These are phyloP conservation scores for Probaryconus sp. DNA, from an alignment of 1,140 invertebrate genomes.

Conservation along the genomic window DNA sequence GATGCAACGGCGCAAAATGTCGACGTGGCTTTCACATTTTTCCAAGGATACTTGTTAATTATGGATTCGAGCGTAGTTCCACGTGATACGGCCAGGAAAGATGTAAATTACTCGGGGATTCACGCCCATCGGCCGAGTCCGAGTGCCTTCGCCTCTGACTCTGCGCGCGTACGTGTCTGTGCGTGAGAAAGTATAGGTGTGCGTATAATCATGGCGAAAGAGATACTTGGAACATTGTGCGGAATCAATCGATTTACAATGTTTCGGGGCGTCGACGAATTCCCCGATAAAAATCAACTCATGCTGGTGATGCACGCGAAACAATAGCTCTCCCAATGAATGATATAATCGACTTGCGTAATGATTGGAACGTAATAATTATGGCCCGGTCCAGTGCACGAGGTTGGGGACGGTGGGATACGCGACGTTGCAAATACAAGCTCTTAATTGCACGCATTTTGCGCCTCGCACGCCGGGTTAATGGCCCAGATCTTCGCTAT, in stretches of 20 bases:
- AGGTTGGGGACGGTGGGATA: no score
- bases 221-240: conserved; percentile 12
- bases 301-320: conserved; percentile 15
- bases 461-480: conserved; percentile 2
- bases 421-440: no score
- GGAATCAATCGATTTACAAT: conserved; percentile 51
- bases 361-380: conserved; percentile 27
- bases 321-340: conserved; percentile 21
- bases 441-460: no score
- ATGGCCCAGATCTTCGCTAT: conserved; percentile 10
- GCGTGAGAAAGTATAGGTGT: not conserved
- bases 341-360: conserved; percentile 30
- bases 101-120: conserved; percentile 44
- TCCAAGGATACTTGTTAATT: conserved; percentile 52
- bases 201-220: not conserved
- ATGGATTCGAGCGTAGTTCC: conserved; percentile 31
- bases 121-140: conserved; percentile 39
- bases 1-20: conserved; percentile 33
- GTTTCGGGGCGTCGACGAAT: conserved; percentile 43
- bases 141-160: conserved; percentile 16
- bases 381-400: not conserved
- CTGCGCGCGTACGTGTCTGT: no score
- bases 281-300: conserved; percentile 42
- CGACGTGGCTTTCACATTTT: conserved; percentile 37
- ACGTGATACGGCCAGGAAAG: conserved; percentile 10